Percentiles rank a stretch among this genome's conserved stretches.
phyloP scores from a whole-genome alignment of 2,113 vertebrate genomes.

The Aepyceros melampus region DNA sequence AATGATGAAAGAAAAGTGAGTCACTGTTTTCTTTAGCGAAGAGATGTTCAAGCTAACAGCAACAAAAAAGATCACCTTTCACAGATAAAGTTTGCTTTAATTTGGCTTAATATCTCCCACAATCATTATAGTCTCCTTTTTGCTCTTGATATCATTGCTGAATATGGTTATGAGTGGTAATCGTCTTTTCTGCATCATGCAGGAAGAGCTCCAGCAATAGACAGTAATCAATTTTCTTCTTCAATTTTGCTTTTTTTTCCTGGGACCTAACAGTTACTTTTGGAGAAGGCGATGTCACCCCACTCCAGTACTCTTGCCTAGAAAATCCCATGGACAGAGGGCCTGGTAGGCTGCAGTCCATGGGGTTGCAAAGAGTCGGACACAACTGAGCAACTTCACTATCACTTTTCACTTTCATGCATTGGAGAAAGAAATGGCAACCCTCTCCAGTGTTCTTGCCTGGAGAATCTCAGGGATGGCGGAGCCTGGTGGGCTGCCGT shows the following conservation, averaged over 20 bases:
- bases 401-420: no score
- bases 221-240: background rate
- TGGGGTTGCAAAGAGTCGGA: no score
- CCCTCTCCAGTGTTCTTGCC: no score
- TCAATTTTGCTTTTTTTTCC: background rate
- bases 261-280: background rate
- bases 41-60: background rate
- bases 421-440: no score
- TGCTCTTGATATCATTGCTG: background rate
- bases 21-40: background rate
- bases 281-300: no score
- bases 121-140: fast-evolving
- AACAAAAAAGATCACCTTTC: background rate
- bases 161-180: background rate
- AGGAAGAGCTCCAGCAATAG: background rate
- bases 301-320: no score
- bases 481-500: no score
- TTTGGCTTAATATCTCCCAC: background rate
- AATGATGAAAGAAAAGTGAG: background rate
- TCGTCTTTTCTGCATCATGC: background rate
- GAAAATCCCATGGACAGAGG: no score
- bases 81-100: background rate
- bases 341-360: no score
- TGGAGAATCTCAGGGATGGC: no score
- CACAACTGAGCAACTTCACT: no score